Evolutionary conservation across 2,113 vertebrate species (phyloP), one percentile per base, ranked within the genome.

Genomic region (Propithecus coquereli): DNA sequence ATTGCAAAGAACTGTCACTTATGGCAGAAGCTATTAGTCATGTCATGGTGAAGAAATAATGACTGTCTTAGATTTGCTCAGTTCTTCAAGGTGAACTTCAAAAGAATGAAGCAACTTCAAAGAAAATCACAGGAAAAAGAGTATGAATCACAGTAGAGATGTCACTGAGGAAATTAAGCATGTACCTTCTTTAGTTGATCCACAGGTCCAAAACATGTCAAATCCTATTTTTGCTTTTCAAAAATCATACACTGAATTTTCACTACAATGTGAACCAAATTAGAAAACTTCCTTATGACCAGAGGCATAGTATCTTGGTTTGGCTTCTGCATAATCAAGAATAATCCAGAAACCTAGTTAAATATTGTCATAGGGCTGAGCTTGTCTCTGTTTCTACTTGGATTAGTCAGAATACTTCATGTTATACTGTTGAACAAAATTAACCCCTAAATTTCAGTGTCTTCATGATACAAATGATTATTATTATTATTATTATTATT

Each of bases 81-180:
- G 96, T 73, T 98, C 93, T 92, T 98, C 95, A 80, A 97, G 57
- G 61, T 98, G 96, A 92, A 96, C 65, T 85, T 94, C 96, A 86
- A 90, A 98, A 97, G 95, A 84, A 50, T 91, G 95, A 97, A 94
- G 37, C 79, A 73, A 82, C 94, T 95, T 96, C 52, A 98, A 82
- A 86, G 93, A 82, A 94, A 97, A 74, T 59, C 27, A 91, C 71
- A 93, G 70, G 95, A 63, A 76, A 47, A 97, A 87, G 87, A 59
- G 50, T 40, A 87, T 59, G 81, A 96, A 95, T 97, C 90, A 94
- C 7, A 40, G 96, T n/a, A 4, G 25, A 22, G 65, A 93, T 34
- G 76, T 6, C 1, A 47, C 93, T 92, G 91, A 88, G 47, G 57
- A 45, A 86, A 85, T 90, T 94, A 94, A 80, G 37, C 32, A 37